Evolutionary conservation across 2,797 vertebrate species (phyloP).

Genomic region (Gastrophryne carolinensis): DNA sequence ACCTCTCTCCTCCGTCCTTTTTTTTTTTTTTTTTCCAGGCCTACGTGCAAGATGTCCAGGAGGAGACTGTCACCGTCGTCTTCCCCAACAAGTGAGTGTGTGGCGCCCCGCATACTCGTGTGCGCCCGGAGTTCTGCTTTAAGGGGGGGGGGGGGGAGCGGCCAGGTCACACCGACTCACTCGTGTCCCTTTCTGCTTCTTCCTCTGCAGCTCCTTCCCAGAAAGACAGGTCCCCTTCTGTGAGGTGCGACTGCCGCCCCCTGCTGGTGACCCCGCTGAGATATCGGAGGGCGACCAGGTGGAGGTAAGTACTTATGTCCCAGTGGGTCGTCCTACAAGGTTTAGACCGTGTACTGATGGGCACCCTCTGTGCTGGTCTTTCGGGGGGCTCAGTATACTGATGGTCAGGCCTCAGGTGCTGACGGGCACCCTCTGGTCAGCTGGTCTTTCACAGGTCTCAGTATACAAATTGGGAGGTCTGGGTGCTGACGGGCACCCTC

Average conservation of each 20-base stretch:
- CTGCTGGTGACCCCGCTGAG: constrained; percentile 82
- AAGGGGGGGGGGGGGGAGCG: no score
- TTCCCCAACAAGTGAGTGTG: constrained; percentile 92
- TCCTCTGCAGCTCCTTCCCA: constrained; percentile 83
- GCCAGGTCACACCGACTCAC: neutral
- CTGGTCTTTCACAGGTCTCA: no score
- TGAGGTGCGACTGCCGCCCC: constrained; percentile 87
- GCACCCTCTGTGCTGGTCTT: no score
- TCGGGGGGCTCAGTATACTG: no score
- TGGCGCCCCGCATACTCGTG: neutral
- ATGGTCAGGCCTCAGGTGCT: no score
- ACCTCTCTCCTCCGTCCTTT: neutral
- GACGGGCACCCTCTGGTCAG: no score
- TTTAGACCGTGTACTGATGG: no score
- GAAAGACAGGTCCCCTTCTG: constrained; percentile 90
- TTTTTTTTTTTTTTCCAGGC: constrained; percentile 66
- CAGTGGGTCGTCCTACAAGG: no score
- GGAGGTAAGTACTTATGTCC: no score
- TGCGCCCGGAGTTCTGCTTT: neutral
- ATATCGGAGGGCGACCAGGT: constrained; percentile 90
- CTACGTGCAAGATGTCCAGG: constrained; percentile 90
- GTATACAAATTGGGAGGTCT: no score
- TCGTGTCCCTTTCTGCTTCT: neutral
- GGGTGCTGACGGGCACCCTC: no score
- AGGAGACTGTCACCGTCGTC: constrained; percentile 89